Evolutionary conservation across 2,888 invertebrate species (phyloP).

Genomic region (Melieria picta): DNA sequence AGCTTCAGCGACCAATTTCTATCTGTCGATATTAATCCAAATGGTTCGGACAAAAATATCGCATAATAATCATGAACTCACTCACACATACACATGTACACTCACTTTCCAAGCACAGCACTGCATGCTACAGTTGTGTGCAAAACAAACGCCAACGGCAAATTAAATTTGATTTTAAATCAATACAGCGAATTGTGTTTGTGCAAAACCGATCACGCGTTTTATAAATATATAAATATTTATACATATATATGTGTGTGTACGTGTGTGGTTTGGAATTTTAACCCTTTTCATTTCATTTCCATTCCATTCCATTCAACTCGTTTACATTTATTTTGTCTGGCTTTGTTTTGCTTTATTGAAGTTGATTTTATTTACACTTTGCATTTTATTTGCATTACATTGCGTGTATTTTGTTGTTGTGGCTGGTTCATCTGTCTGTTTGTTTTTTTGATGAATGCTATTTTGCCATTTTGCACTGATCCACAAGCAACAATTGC

Average conservation of each 20-base stretch:
- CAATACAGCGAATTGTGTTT: not conserved
- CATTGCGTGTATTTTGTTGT: not conserved
- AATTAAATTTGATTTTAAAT: slow-evolving; percentile 22
- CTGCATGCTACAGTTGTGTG: too few species aligned
- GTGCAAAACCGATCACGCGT: not conserved
- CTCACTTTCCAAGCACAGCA: not conserved
- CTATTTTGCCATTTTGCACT: not conserved
- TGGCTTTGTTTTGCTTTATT: too few species aligned
- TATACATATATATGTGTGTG: not conserved
- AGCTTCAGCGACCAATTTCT: too few species aligned
- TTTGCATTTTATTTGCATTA: slow-evolving; percentile 13
- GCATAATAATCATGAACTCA: slow-evolving; percentile 2
- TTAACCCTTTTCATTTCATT: not conserved
- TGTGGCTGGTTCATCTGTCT: not conserved
- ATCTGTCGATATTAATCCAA: not conserved
- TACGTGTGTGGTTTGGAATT: slow-evolving; percentile 5
- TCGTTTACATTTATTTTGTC: too few species aligned
- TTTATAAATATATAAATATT: not conserved
- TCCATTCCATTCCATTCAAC: too few species aligned
- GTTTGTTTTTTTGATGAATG: not conserved
- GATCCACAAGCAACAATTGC: too few species aligned
- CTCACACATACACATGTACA: not conserved
- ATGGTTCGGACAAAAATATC: slow-evolving; percentile 24
- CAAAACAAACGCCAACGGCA: slow-evolving; percentile 7
- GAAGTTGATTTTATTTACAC: not conserved